Base-by-base conservation (phyloP, 2,888 invertebrate genomes). In the Tachina lurida region DNA sequence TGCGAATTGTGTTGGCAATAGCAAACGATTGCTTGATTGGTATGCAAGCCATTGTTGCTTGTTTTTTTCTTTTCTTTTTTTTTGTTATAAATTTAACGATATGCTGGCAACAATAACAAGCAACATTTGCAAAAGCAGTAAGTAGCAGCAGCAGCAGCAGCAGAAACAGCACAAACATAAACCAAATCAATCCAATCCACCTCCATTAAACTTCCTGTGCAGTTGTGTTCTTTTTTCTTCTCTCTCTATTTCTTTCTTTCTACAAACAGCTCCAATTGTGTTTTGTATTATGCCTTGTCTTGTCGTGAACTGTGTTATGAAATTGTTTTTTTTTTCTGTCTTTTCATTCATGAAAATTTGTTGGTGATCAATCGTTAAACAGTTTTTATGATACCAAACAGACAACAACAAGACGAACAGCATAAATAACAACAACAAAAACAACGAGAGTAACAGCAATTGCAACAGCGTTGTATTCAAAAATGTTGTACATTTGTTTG, bases 51-150 rank as follows among this genome's bases (percentile, higher is more conserved):
- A 77, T 84, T 86, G 74, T 78, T 60, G 78, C 71, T 80, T 22
- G 9, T 7, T 15, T 58, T 8, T 58, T 58, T 7, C 22, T 19
- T 2, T 10, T 54, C 10, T 9, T 52, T 52, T 17, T 52, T n/a
- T 8, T 52, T 17, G 86, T 85, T 88, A 87, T 88, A 88, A 87
- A 87, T 88, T 87, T 88, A 87, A 88, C 86, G 87, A 87, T 88
- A 88, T 88, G 88, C 84, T 85, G 87, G 79, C 87, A 87, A 84
- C 79, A 80, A 62, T 74, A 80, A 87, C 80, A 31, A 31, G 31
- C 31, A 84, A 75, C 87, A 79, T 67, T 68, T 52, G 67, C 65
- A 77, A 45, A 65, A 78, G 49, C 77, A 80, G 7, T 76, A 74
- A 80, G 7, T 76, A 74, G 75, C 80, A 60, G 58, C 74, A 67